A percentile compares a stretch with the other conserved stretches of the same genome.
Conservation (phyloP, 2,797 vertebrate genomes). For the Periophthalmus magnuspinnatus region DNA sequence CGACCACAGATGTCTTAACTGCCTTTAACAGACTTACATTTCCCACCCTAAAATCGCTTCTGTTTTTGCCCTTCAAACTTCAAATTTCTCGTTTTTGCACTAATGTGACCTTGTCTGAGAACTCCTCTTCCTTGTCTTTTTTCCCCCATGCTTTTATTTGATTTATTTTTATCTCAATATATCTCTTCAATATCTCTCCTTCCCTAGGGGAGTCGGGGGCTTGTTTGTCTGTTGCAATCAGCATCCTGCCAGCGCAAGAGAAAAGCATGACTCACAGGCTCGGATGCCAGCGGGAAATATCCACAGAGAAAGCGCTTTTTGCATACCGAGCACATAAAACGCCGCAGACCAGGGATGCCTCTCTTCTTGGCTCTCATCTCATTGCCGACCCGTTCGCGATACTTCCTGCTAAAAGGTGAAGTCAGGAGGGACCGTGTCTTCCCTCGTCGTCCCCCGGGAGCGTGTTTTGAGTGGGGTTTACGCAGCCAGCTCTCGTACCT, state of each 20-base stretch:
- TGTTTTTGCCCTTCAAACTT: background rate
- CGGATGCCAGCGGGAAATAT: conserved; percentile 44
- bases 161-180: conserved; percentile 11
- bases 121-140: conserved; percentile 1
- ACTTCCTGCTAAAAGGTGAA: conserved; percentile 26
- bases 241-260: conserved; percentile 28
- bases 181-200: conserved; percentile 15
- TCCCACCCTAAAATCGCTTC: conserved; percentile 2
- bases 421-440: conserved; percentile 41
- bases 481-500: conserved; percentile 28
- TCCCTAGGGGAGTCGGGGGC: conserved; percentile 12
- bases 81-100: background rate
- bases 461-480: conserved; percentile 35
- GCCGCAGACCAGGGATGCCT: conserved; percentile 12
- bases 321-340: conserved; percentile 34
- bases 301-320: conserved; percentile 34
- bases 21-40: conserved; percentile 8
- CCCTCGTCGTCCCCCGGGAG: conserved; percentile 5
- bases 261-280: conserved; percentile 32
- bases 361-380: conserved; percentile 27
- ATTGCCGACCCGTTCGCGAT: conserved; percentile 7
- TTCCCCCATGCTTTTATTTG: conserved; percentile 5
- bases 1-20: conserved; percentile 36
- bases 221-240: conserved; percentile 33
- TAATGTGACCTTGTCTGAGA: conserved; percentile 9